Conservation (phyloP, 1,140 invertebrate species). For the Hyles euphorbiae region DNA sequence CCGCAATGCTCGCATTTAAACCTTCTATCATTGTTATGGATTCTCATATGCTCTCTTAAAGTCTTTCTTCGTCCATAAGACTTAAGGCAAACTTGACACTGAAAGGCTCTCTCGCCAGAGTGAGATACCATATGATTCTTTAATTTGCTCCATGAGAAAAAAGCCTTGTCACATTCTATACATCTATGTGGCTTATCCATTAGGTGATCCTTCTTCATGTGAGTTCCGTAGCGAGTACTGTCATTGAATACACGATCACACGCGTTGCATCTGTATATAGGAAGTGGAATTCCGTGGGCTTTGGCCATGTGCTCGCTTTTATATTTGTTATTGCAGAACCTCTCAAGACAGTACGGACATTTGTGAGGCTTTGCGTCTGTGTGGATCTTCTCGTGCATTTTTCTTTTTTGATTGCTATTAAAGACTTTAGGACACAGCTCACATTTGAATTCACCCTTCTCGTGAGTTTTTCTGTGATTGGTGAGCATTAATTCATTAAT, state of each 20-base stretch:
- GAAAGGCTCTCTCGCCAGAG: constrained; percentile 77
- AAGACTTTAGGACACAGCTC: constrained; percentile 46
- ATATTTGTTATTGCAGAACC: constrained; percentile 18
- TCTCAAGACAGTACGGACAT: constrained; percentile 29
- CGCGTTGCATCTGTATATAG: constrained; percentile 23
- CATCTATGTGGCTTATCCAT: constrained; percentile 34
- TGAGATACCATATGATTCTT: constrained; percentile 68
- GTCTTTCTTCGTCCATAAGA: constrained; percentile 71
- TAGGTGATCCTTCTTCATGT: constrained; percentile 27
- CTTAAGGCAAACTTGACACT: constrained; percentile 75
- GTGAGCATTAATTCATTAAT: constrained; percentile 33
- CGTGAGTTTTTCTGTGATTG: constrained; percentile 43
- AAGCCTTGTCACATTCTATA: constrained; percentile 37
- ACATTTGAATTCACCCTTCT: constrained; percentile 39
- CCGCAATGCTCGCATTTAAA: constrained; percentile 46
- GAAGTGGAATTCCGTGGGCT: constrained; percentile 21
- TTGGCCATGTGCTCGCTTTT: constrained; percentile 24
- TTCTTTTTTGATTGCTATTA: constrained; percentile 27
- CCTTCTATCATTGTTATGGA: constrained; percentile 63
- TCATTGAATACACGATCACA: constrained; percentile 27
- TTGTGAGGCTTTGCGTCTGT: not conserved
- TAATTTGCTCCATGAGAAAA: constrained; percentile 35
- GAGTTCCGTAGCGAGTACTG: constrained; percentile 4
- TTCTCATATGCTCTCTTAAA: constrained; percentile 69
- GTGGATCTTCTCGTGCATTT: constrained; percentile 29